These are phyloP conservation scores for Dolichomitus sp. DNA, from an alignment of 2,888 invertebrate genomes.

Conservation along the genomic window DNA sequence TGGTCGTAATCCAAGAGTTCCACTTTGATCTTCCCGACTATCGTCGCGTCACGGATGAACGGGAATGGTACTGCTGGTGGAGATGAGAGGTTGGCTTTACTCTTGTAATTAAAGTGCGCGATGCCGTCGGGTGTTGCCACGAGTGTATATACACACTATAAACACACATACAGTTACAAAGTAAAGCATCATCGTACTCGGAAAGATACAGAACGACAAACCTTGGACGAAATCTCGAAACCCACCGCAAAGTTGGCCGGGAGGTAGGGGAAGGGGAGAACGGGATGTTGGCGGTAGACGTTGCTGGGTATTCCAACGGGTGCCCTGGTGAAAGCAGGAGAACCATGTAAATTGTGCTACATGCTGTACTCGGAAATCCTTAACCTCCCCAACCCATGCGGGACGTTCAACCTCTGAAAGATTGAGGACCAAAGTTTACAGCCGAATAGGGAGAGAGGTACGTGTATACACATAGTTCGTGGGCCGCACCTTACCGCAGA, in stretches of 20 bases:
- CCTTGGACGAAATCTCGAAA: constrained; percentile 19
- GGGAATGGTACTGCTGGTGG: constrained; percentile 5
- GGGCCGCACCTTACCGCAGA: constrained; percentile 8
- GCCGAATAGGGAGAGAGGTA: not conserved
- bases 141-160: not conserved
- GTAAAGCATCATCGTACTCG: not conserved
- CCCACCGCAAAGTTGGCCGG: constrained; percentile 28
- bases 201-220: not conserved
- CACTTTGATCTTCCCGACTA: constrained; percentile 52
- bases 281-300: too few species aligned
- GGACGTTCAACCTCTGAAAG: not conserved
- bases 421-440: constrained; percentile 5
- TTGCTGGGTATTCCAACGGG: not conserved
- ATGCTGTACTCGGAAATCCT: not conserved
- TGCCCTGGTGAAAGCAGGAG: not conserved
- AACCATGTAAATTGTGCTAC: constrained; percentile 1
- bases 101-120: constrained; percentile 49
- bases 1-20: constrained; percentile 6
- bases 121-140: constrained; percentile 7
- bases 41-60: constrained; percentile 12
- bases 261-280: not conserved
- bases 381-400: not conserved
- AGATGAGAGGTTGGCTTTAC: constrained; percentile 27
- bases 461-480: not conserved
- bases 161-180: not conserved